Evolutionary conservation across 1,140 invertebrate genomes (phyloP).

Genomic region (Dendrolimus kikuchii): DNA sequence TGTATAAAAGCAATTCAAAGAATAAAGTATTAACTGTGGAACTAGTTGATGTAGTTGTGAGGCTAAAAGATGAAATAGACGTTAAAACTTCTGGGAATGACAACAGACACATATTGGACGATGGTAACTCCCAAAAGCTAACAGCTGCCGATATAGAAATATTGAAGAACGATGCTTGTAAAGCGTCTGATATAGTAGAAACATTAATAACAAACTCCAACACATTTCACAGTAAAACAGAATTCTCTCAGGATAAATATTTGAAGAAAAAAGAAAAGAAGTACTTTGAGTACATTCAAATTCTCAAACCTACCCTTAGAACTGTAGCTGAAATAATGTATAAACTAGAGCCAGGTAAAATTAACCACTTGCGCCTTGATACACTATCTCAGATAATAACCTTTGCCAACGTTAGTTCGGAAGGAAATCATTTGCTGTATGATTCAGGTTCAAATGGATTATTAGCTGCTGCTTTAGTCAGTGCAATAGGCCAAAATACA

Average conservation of each 20-base stretch:
- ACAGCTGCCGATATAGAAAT: conserved; percentile 86
- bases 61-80: conserved; percentile 69
- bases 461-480: conserved; percentile 85
- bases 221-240: conserved; percentile 90
- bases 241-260: conserved; percentile 95
- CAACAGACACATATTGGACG: conserved; percentile 88
- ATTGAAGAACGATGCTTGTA: conserved; percentile 81
- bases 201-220: conserved; percentile 91
- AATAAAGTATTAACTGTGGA: conserved; percentile 73
- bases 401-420: conserved; percentile 83
- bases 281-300: conserved; percentile 85
- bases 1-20: conserved; percentile 74
- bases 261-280: conserved; percentile 95
- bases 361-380: conserved; percentile 87
- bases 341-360: conserved; percentile 81
- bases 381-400: conserved; percentile 90
- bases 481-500: conserved; percentile 77
- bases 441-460: conserved; percentile 91
- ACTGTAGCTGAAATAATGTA: conserved; percentile 86
- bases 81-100: conserved; percentile 79
- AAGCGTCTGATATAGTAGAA: conserved; percentile 88
- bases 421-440: conserved; percentile 87
- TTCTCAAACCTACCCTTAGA: conserved; percentile 83
- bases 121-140: conserved; percentile 89
- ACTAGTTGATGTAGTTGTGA: conserved; percentile 68